phyloP scores from a whole-genome alignment of 2,888 invertebrate species.

The Lithophane ornitopus region DNA sequence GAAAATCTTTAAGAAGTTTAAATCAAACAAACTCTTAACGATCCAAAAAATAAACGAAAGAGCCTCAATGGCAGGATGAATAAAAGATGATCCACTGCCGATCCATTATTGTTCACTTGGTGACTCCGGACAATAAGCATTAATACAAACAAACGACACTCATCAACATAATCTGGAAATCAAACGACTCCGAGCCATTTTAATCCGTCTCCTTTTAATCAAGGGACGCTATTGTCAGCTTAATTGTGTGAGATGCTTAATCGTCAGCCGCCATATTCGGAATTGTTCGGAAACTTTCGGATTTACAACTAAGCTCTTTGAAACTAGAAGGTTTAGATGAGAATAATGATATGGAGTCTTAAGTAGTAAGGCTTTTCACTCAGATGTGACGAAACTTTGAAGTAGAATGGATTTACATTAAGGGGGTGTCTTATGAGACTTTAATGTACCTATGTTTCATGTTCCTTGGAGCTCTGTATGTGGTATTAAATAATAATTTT shows the following conservation, averaged over 20 bases:
- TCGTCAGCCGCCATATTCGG: constrained; percentile 53
- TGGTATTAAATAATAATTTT: not conserved
- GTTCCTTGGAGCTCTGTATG: not conserved
- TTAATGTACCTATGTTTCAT: not conserved
- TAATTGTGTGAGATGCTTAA: constrained; percentile 71
- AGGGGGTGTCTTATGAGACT: constrained; percentile 6
- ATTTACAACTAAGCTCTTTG: constrained; percentile 63
- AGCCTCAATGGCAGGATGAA: constrained; percentile 50
- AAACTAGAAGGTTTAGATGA: constrained; percentile 61
- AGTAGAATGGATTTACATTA: constrained; percentile 28
- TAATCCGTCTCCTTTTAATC: constrained; percentile 73
- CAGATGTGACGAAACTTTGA: constrained; percentile 53
- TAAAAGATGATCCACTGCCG: constrained; percentile 62
- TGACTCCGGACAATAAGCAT: constrained; percentile 53
- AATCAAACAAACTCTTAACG: constrained; percentile 43
- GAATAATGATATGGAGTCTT: constrained; percentile 58
- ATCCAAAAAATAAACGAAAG: constrained; percentile 43
- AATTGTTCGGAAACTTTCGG: constrained; percentile 63
- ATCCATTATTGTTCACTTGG: constrained; percentile 66
- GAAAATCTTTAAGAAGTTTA: constrained; percentile 48
- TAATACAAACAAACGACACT: constrained; percentile 56
- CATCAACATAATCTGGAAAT: constrained; percentile 70
- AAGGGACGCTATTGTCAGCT: constrained; percentile 72
- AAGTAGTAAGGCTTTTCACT: constrained; percentile 54
- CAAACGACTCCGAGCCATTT: constrained; percentile 68